Base-by-base conservation (phyloP, 2,888 invertebrate genomes). In the Graphium colonna region DNA sequence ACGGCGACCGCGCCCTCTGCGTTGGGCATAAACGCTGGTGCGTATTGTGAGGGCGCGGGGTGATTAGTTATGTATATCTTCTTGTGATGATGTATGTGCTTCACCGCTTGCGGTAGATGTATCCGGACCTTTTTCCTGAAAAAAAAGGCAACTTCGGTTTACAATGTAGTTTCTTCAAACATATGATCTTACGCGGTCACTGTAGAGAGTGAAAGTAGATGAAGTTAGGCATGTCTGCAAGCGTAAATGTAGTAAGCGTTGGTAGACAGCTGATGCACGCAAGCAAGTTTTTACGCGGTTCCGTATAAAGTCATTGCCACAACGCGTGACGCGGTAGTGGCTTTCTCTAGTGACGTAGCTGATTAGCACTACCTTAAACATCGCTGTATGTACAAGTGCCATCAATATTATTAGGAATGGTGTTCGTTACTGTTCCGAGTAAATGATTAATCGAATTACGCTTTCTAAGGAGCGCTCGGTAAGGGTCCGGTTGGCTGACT, bases 41-140 rank as follows among this genome's bases (percentile, higher is more conserved):
- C 87, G 71, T 89, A 89, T 60, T 87, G 86, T 17, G 89, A 79
- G 60, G 80, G 63, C 52, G 88, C 84, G 57, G 86, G 81, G 67
- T 90, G 86, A 67, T 90, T 86, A 58, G 90, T 90, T 59, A 90
- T 90, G 62, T 90, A 90, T 64, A 90, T 82, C 71, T 90, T 90
- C 78, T 90, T 90, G 61, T 90, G 90, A 65, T 90, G 90, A 68
- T 90, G 89, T 69, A 90, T 90, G 65, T 90, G 90, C 76, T 89
- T 90, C 75, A 90, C 90, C 70, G 87, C 87, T 78, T 90, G 89
- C 68, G 90, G 90, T 78, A 90, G 85, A 79, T 90, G 90, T 74
- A 90, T 90, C 74, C 89, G 89, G 72, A 90, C 90, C 77, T 90
- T 90, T 79, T 90, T 90, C 75, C 90, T 90, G 87, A 50, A 89